Conservation (phyloP, 2,888 invertebrate species). For the Epiblema foenella region DNA sequence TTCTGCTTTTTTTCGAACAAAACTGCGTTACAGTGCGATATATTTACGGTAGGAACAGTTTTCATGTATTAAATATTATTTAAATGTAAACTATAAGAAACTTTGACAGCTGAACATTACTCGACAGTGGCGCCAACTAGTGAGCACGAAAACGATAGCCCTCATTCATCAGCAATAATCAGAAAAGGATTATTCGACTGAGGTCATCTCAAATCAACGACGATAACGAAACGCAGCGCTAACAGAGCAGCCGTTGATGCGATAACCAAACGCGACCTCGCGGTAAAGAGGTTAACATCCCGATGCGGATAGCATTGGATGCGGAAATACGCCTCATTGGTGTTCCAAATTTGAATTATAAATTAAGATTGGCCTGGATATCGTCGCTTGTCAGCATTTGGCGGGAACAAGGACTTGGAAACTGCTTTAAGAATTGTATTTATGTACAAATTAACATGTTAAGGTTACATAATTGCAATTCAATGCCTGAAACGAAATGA, state of each 20-base stretch:
- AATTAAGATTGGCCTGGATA: constrained; percentile 17
- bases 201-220: constrained; percentile 20
- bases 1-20: too few species aligned
- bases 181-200: constrained; percentile 24
- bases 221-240: constrained; percentile 2
- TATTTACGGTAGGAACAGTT: too few species aligned
- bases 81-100: too few species aligned
- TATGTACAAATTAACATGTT: too few species aligned
- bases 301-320: constrained; percentile 29
- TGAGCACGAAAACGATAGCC: too few species aligned
- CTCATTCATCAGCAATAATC: constrained; percentile 9
- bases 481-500: too few species aligned
- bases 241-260: constrained; percentile 41
- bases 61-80: too few species aligned
- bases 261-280: constrained; percentile 42
- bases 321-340: constrained; percentile 40
- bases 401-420: constrained; percentile 1
- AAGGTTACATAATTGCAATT: too few species aligned
- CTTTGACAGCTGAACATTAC: too few species aligned
- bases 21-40: too few species aligned
- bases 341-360: constrained; percentile 37
- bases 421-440: too few species aligned
- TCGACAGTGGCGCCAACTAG: too few species aligned
- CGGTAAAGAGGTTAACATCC: constrained; percentile 42
- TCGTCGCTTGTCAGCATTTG: constrained; percentile 14